A percentile compares a stretch with the other conserved stretches of the same genome.
These are phyloP conservation scores for Prunella himalayana DNA, from an alignment of 2,113 vertebrate genomes.

Conservation along the genomic window DNA sequence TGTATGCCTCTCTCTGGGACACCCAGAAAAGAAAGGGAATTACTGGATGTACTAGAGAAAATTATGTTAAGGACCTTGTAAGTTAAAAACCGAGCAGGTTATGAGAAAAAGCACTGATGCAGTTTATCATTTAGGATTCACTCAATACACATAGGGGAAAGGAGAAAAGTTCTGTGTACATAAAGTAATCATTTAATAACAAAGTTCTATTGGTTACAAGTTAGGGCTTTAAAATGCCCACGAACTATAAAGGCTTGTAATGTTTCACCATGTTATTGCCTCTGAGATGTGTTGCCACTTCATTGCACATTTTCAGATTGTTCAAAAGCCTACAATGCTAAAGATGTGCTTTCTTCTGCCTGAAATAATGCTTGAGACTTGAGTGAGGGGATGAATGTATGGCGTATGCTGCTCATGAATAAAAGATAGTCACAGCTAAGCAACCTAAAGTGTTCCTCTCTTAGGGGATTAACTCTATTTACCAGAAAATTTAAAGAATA, in stretches of 20 bases:
- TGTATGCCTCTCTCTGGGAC: not conserved
- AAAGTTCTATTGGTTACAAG: not conserved
- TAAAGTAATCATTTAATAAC: not conserved
- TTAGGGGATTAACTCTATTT: slow-evolving; percentile 54
- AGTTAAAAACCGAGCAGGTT: not conserved
- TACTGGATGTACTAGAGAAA: not conserved
- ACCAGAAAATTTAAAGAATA: slow-evolving; percentile 58
- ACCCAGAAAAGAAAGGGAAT: not conserved
- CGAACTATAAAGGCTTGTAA: slow-evolving; percentile 7
- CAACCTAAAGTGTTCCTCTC: slow-evolving; percentile 50
- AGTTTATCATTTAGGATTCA: not conserved
- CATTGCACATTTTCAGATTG: slow-evolving; percentile 42
- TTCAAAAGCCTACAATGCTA: slow-evolving; percentile 34
- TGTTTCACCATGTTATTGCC: slow-evolving; percentile 19
- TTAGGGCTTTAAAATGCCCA: not conserved
- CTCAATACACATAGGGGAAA: not conserved
- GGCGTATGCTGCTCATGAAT: slow-evolving; percentile 57
- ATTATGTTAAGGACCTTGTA: not conserved
- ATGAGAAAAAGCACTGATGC: not conserved
- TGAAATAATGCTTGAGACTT: slow-evolving; percentile 59
- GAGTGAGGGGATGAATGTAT: not conserved
- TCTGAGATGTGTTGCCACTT: slow-evolving; percentile 22
- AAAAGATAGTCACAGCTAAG: slow-evolving; percentile 65
- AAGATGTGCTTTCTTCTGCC: slow-evolving; percentile 57
- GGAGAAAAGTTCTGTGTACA: not conserved